Conservation (phyloP, 2,888 invertebrate genomes). For the Rhopalosiphum nymphaeae region DNA sequence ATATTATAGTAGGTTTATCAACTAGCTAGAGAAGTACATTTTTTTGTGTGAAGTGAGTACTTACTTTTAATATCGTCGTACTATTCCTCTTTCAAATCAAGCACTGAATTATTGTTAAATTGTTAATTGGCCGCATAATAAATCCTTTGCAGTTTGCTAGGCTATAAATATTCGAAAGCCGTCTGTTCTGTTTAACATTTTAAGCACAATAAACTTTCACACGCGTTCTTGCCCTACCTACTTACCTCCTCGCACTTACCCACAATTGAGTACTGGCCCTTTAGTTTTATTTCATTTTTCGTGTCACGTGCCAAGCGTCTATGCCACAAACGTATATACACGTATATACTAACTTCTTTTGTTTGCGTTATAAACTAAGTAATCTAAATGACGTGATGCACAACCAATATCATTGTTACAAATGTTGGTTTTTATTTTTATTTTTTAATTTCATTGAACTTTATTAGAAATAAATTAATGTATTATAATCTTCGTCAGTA, state of each 20-base stretch:
- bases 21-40: not conserved
- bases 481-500: not conserved
- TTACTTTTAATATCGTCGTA: not conserved
- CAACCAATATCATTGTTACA: not conserved
- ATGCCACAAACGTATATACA: not conserved
- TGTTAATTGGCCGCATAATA: not conserved
- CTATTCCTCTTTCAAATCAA: not conserved
- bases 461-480: not conserved
- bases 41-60: not conserved
- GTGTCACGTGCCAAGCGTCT: not conserved
- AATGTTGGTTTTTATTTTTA: not conserved
- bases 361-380: not conserved
- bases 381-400: not conserved
- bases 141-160: slow-evolving; percentile 10
- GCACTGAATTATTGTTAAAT: not conserved
- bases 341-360: not conserved
- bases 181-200: not conserved
- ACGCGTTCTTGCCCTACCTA: not conserved
- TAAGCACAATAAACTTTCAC: not conserved
- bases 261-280: not conserved
- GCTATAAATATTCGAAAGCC: slow-evolving; percentile 21
- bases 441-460: not conserved
- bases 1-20: not conserved
- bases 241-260: not conserved
- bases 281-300: not conserved